These are phyloP conservation scores for Masnerella sp. DNA, from an alignment of 2,888 invertebrate genomes.

Conservation along the genomic window DNA sequence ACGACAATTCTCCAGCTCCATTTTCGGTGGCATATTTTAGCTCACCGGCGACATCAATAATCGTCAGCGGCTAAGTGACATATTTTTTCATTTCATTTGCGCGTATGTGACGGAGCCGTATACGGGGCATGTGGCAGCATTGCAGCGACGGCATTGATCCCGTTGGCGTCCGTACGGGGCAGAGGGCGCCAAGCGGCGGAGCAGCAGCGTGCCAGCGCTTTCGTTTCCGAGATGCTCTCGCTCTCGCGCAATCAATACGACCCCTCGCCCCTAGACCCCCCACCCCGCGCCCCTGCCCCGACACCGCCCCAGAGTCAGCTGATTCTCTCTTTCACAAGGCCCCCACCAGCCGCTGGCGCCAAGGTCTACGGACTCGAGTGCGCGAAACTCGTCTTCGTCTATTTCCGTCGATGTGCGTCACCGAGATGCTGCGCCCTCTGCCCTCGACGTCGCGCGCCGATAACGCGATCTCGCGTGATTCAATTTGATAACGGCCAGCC, in stretches of 20 bases:
- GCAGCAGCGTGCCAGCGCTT: constrained; percentile 61
- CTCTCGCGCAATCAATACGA: constrained; percentile 74
- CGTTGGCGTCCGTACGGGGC: constrained; percentile 31
- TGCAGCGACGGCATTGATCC: constrained; percentile 61
- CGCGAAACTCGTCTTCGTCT: constrained; percentile 47
- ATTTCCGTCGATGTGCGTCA: constrained; percentile 49
- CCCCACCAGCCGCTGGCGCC: constrained; percentile 25
- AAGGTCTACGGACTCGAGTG: constrained; percentile 54
- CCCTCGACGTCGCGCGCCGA: constrained; percentile 9
- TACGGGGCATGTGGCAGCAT: constrained; percentile 46
- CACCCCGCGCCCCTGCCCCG: constrained; percentile 24
- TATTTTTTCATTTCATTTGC: constrained; percentile 42
- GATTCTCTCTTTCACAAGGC: constrained; percentile 61
- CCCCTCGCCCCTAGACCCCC: constrained; percentile 43
- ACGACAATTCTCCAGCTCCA: too few relatives aligned
- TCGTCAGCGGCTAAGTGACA: constrained; percentile 37
- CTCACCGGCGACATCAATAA: constrained; percentile 36
- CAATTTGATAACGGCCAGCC: constrained; percentile 39
- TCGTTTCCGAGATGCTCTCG: constrained; percentile 61
- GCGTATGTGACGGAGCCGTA: constrained; percentile 20
- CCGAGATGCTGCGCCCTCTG: constrained; percentile 39
- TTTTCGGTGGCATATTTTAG: too few relatives aligned
- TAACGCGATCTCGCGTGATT: constrained; percentile 48
- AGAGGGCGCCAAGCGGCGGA: constrained; percentile 59
- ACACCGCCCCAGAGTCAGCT: constrained; percentile 63